Conservation (phyloP, 2,113 vertebrate species). For the Brachyhypopomus gauderio region DNA sequence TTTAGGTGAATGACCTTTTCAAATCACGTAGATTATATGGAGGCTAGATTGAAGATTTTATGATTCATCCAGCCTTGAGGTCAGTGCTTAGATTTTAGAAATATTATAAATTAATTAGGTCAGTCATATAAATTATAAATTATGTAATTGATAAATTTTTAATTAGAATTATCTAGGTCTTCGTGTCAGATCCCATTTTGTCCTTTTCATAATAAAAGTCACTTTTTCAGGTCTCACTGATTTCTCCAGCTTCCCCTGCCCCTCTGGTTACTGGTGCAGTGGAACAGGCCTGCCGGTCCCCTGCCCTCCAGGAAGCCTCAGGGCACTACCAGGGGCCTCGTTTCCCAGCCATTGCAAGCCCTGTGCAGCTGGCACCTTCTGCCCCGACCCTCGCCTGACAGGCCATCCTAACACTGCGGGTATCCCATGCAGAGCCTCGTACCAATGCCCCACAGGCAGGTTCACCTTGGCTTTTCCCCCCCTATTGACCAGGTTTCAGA, state of each 20-base stretch:
- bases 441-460: constrained; percentile 83
- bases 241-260: constrained; percentile 77
- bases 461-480: neutral
- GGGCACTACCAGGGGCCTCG: constrained; percentile 78
- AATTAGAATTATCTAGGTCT: neutral
- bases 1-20: neutral
- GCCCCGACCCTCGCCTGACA: constrained; percentile 75
- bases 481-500: neutral
- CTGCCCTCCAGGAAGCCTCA: constrained; percentile 85
- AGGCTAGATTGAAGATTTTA: too few species aligned
- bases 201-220: neutral
- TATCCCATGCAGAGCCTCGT: constrained; percentile 80
- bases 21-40: neutral
- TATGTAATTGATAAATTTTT: neutral
- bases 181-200: neutral
- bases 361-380: constrained; percentile 81
- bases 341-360: constrained; percentile 75
- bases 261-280: constrained; percentile 88
- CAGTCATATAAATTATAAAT: neutral
- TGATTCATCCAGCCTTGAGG: too few species aligned
- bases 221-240: constrained; percentile 73
- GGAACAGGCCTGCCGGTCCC: constrained; percentile 74
- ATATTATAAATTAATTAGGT: neutral
- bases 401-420: constrained; percentile 78
- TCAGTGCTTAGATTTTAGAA: neutral